These are phyloP conservation scores for Oxyscelio sp. DNA, from an alignment of 2,888 invertebrate genomes.

Conservation along the genomic window DNA sequence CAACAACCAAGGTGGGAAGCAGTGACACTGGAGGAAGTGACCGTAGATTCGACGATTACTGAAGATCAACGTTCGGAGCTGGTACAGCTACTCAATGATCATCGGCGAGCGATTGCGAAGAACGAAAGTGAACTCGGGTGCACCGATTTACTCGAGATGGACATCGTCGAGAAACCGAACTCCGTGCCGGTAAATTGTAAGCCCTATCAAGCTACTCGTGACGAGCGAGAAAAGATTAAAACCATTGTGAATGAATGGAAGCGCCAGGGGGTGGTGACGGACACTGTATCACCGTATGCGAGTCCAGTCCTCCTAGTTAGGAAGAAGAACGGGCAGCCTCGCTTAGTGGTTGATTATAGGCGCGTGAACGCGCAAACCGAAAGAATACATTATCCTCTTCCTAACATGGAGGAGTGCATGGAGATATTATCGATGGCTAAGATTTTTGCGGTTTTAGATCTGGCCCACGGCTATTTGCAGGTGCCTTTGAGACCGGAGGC, in stretches of 20 bases:
- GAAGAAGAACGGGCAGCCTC: neutral
- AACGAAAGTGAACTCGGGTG: no score
- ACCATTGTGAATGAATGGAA: neutral
- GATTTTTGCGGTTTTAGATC: slow-evolving; percentile 32
- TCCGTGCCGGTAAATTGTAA: no score
- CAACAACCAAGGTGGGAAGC: neutral
- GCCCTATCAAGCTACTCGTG: slow-evolving; percentile 7
- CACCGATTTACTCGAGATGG: no score
- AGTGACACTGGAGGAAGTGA: neutral
- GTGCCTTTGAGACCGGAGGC: no score
- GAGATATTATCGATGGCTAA: neutral
- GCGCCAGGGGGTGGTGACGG: neutral
- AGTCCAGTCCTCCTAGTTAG: neutral
- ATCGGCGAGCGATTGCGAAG: no score
- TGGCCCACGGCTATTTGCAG: no score
- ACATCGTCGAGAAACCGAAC: no score
- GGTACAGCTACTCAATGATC: neutral
- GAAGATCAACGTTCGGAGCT: neutral
- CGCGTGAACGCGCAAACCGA: neutral
- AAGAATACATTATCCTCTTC: neutral
- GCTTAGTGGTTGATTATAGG: neutral
- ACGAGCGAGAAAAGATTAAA: neutral
- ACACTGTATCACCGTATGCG: neutral
- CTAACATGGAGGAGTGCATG: slow-evolving; percentile 10
- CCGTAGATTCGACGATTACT: neutral